A percentile compares a stretch with the other conserved stretches of the same genome.
Evolutionary conservation across 2,888 invertebrate genomes (phyloP).

Genomic region (Cordylochernes scorpioides): DNA sequence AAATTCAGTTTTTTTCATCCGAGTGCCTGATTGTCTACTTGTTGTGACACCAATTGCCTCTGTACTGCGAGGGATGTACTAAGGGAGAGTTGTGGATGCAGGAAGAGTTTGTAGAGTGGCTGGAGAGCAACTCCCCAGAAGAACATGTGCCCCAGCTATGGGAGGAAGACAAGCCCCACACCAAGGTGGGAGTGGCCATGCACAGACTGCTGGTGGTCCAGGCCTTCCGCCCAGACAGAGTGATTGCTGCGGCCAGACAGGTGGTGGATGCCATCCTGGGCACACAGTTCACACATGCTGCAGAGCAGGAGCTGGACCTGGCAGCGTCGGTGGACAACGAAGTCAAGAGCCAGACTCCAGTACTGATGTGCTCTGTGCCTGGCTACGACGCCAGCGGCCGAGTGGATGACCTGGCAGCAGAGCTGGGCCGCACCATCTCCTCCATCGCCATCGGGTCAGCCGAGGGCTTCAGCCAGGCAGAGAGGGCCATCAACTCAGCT

Average conservation of each 20-base stretch:
- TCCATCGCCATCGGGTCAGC: slow-evolving; percentile 98
- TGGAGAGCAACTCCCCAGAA: slow-evolving; percentile 68
- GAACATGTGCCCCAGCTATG: slow-evolving; percentile 68
- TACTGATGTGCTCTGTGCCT: slow-evolving; percentile 81
- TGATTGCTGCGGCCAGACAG: slow-evolving; percentile 65
- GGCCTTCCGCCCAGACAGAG: slow-evolving; percentile 71
- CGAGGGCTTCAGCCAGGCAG: slow-evolving; percentile 94
- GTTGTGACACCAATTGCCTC: too few relatives aligned
- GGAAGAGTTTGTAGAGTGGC: slow-evolving; percentile 59
- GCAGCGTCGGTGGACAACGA: slow-evolving; percentile 66
- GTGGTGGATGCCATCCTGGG: slow-evolving; percentile 61
- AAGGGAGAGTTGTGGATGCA: too few relatives aligned
- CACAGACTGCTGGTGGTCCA: slow-evolving; percentile 62
- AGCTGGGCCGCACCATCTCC: slow-evolving; percentile 69
- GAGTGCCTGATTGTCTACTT: too few relatives aligned
- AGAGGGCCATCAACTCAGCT: slow-evolving; percentile 84
- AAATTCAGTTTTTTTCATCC: too few relatives aligned
- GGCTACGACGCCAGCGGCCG: slow-evolving; percentile 91
- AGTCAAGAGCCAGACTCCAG: slow-evolving; percentile 48
- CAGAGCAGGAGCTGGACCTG: slow-evolving; percentile 73
- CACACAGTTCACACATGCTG: slow-evolving; percentile 57
- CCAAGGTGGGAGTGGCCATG: slow-evolving; percentile 49
- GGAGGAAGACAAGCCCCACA: slow-evolving; percentile 49
- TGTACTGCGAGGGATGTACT: too few relatives aligned
- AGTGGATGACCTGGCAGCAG: slow-evolving; percentile 89